A percentile compares a stretch with the other conserved stretches of the same genome.
phyloP scores from a whole-genome alignment of 2,888 invertebrate genomes.

The Aspidiotus rigidus region DNA sequence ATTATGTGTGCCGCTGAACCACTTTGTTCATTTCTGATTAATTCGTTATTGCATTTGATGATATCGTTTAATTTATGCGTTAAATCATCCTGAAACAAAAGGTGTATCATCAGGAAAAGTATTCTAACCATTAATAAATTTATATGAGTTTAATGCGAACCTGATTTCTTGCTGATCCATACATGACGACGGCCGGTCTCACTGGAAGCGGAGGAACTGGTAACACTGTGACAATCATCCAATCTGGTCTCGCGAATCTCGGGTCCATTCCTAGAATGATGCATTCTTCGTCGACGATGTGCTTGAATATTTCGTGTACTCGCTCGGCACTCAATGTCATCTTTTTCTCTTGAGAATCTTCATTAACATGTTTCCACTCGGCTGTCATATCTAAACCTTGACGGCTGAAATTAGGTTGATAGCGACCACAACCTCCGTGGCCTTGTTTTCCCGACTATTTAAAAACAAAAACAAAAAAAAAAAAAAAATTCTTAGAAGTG shows the following conservation, averaged over 20 bases:
- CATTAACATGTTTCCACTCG: slow-evolving; percentile 98
- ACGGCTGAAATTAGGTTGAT: slow-evolving; percentile 86
- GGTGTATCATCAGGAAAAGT: not conserved
- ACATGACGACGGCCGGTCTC: slow-evolving; percentile 96
- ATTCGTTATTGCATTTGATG: slow-evolving; percentile 94
- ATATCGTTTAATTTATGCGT: slow-evolving; percentile 98
- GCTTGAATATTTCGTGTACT: slow-evolving; percentile 77
- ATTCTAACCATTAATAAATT: too few species aligned
- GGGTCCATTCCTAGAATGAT: slow-evolving; percentile 92
- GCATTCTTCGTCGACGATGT: slow-evolving; percentile 78
- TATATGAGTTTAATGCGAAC: slow-evolving; percentile 38
- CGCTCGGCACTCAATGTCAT: slow-evolving; percentile 87
- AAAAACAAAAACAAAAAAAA: slow-evolving; percentile 26
- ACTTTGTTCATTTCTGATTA: slow-evolving; percentile 86
- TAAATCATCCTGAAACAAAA: slow-evolving; percentile 73
- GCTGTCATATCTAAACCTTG: slow-evolving; percentile 87
- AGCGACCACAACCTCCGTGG: slow-evolving; percentile 96
- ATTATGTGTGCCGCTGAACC: slow-evolving; percentile 97
- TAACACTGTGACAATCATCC: slow-evolving; percentile 97
- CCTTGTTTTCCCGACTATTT: slow-evolving; percentile 51
- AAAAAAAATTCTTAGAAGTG: not conserved
- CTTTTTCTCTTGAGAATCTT: slow-evolving; percentile 96
- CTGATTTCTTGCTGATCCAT: slow-evolving; percentile 94
- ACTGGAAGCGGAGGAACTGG: slow-evolving; percentile 96
- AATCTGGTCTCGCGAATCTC: slow-evolving; percentile 93